Percentiles rank a stretch among this genome's conserved stretches.
Evolutionary conservation across 2,113 vertebrate genomes (phyloP).

Genomic region (Notothenia coriiceps): DNA sequence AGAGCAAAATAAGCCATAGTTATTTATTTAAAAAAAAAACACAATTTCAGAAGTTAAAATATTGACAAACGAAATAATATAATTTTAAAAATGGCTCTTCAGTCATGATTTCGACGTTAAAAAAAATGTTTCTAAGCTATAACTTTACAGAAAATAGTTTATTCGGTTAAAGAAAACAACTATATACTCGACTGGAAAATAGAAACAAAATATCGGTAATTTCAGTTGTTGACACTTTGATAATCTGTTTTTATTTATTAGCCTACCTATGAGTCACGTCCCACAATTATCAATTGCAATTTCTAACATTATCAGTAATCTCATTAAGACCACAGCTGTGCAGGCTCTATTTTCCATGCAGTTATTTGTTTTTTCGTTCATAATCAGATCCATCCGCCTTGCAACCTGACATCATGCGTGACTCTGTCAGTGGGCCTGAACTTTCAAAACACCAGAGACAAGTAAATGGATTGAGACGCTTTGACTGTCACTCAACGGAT

Average conservation of each 20-base stretch:
- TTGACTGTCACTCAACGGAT: not conserved
- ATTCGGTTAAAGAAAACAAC: too few species aligned
- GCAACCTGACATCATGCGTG: slow-evolving; percentile 8
- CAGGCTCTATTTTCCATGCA: not conserved
- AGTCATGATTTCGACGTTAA: not conserved
- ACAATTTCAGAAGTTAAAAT: not conserved
- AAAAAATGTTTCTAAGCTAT: not conserved
- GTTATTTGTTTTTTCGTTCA: not conserved
- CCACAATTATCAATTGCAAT: not conserved
- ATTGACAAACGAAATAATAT: not conserved
- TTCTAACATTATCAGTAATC: not conserved
- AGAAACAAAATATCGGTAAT: not conserved
- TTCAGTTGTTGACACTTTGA: not conserved
- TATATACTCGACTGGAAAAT: too few species aligned
- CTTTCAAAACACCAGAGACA: slow-evolving; percentile 4
- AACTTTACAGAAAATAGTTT: not conserved
- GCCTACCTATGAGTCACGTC: not conserved
- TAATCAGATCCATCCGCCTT: slow-evolving; percentile 8
- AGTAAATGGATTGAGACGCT: not conserved
- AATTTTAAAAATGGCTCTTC: not conserved
- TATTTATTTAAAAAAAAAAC: not conserved
- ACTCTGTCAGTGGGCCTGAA: slow-evolving; percentile 4
- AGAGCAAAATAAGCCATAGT: too few species aligned
- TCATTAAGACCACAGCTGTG: not conserved
- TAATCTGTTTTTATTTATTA: not conserved